A percentile compares a stretch with the other conserved stretches of the same genome.
Conservation (phyloP, 1,140 invertebrate species). For the Homalodisca vitripennis region DNA sequence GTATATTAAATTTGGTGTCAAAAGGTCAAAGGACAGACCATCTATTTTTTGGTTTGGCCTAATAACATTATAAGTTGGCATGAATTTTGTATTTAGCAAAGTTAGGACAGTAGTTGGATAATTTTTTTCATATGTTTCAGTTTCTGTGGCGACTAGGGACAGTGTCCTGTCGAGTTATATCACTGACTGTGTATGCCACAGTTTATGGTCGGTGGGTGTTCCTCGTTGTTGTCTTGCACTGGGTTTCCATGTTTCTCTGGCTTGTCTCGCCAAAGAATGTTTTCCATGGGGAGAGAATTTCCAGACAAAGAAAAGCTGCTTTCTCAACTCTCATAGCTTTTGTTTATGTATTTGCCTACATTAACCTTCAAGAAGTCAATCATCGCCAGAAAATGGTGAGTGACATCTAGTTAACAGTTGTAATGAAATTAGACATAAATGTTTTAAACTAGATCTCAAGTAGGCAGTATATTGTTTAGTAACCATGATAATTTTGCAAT, state of each 20-base stretch:
- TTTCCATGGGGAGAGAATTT: slow-evolving; percentile 76
- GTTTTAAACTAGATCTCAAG: background rate
- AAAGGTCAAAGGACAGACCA: too few relatives aligned
- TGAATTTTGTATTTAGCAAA: too few relatives aligned
- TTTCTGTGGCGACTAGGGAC: slow-evolving; percentile 84
- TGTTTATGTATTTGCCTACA: slow-evolving; percentile 87
- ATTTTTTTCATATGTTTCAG: too few relatives aligned
- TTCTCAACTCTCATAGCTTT: slow-evolving; percentile 76
- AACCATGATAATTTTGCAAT: too few relatives aligned
- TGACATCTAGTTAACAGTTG: slow-evolving; percentile 15
- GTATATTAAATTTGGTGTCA: too few relatives aligned
- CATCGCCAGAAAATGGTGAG: slow-evolving; percentile 74
- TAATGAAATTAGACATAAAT: background rate
- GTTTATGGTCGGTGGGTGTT: slow-evolving; percentile 82
- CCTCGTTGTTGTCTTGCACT: slow-evolving; percentile 70
- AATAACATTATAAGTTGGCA: too few relatives aligned
- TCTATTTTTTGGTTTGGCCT: too few relatives aligned
- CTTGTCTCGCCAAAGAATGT: slow-evolving; percentile 81
- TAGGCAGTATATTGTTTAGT: background rate
- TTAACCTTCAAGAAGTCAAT: slow-evolving; percentile 81
- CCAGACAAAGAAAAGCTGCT: slow-evolving; percentile 61
- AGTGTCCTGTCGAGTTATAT: slow-evolving; percentile 74
- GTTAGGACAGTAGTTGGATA: too few relatives aligned
- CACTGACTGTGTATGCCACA: slow-evolving; percentile 81
- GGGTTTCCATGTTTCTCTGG: slow-evolving; percentile 82